These are phyloP conservation scores for Cynopterus sphinx DNA, from an alignment of 2,797 vertebrate species.

Conservation along the genomic window DNA sequence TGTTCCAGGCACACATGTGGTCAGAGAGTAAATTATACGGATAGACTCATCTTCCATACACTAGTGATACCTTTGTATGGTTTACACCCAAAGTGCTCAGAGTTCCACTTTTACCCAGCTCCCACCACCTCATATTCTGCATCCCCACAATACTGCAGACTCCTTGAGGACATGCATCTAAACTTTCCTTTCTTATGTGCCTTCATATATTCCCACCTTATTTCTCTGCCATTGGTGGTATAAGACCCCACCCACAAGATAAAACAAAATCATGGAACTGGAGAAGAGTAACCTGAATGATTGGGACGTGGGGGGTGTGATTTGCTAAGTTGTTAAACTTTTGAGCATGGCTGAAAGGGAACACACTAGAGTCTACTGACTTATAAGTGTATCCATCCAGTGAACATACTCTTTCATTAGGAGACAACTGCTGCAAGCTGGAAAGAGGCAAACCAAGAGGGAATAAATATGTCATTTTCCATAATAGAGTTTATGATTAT, in stretches of 20 bases:
- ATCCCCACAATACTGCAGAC: not conserved
- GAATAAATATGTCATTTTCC: conserved; percentile 18
- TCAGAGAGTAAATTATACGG: not conserved
- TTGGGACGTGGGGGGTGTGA: accelerated
- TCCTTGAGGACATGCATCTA: not conserved
- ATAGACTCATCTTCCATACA: not conserved
- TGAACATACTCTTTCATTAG: not conserved
- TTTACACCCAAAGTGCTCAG: not conserved
- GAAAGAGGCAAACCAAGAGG: not conserved
- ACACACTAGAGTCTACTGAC: not conserved
- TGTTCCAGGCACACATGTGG: not conserved
- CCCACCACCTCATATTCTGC: not conserved
- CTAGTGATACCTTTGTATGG: not conserved
- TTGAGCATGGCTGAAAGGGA: not conserved
- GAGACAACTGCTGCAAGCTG: not conserved
- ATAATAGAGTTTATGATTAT: not conserved
- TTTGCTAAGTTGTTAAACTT: not conserved
- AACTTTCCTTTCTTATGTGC: not conserved
- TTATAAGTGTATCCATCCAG: not conserved
- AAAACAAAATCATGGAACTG: not conserved
- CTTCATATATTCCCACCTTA: not conserved
- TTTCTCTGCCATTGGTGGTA: not conserved
- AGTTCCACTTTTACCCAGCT: not conserved
- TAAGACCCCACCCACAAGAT: not conserved
- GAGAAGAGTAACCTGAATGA: not conserved